Base-by-base conservation (phyloP, 2,797 vertebrate genomes). In the Bovichtus variegatus region DNA sequence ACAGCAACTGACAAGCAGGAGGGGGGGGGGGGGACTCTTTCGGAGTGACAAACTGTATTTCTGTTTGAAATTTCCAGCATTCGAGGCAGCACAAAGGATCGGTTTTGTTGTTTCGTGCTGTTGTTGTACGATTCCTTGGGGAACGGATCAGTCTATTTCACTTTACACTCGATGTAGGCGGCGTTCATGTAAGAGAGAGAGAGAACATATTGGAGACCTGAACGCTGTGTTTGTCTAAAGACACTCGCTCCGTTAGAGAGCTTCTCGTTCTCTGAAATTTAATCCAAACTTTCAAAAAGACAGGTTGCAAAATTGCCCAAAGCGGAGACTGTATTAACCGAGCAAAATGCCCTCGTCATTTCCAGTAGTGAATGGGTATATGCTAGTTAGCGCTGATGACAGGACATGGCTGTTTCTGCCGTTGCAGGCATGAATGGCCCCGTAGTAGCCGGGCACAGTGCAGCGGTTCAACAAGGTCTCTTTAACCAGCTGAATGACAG, bases 401-500 rank as follows among this genome's bases (percentile, higher is more conserved):
- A 90, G 82, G 68, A 84, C 76, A 83, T 89, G 87, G 87, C 86
- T 86, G 82, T 87, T 87, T 83, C 68, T 81, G 74, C 74, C 64
- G 71, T 85, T 82, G 58, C 81, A 76, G 76, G 85, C 87, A 89
- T 90, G 93, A 92, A 92, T 87, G 86, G 83, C 73, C 85, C 84
- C 29, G 88, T 87, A 90, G 90, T 88, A 85, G 87, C 81, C 80
- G 43, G 87, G 86, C 88, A 89, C 81, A 78, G 86, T 74, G 87
- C 85, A 86, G 87, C 36, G 59, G 88, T 87, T 91, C 90, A 92
- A 90, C 91, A 84, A 92, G 91, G 88, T 81, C 91, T 91, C 87
- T 89, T 92, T 91, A 91, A 89, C 82, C 86, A 82, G 82, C 87
- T 88, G 90, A 92, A 83, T 90, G 90, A 91, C 89, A 85, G 90